Evolutionary conservation across 2,113 vertebrate genomes (phyloP).

Genomic region (Mungos mungo): DNA sequence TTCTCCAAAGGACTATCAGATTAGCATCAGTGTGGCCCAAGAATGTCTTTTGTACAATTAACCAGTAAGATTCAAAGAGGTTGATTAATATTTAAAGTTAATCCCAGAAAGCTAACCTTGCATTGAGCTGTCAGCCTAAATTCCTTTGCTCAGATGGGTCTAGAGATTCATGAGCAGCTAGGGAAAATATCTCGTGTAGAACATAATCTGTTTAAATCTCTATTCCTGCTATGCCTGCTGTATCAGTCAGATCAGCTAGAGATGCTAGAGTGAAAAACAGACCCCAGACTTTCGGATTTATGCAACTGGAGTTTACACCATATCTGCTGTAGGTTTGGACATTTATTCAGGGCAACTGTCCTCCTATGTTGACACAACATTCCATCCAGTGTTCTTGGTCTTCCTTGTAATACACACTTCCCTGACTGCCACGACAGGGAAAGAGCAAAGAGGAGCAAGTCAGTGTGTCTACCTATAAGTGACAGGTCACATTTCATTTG

Average conservation of each 20-base stretch:
- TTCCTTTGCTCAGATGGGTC: not conserved
- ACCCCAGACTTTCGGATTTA: not conserved
- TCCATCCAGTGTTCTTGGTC: not conserved
- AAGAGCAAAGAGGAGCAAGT: not conserved
- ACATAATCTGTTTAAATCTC: conserved; percentile 27
- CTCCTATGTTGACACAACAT: not conserved
- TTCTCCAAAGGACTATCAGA: not conserved
- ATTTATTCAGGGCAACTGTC: not conserved
- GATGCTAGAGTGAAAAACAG: not conserved
- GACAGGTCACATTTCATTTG: not conserved
- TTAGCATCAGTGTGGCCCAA: not conserved
- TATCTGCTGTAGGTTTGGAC: not conserved
- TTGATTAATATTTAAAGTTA: not conserved
- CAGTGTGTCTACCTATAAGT: not conserved
- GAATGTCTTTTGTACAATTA: not conserved
- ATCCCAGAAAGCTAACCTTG: not conserved
- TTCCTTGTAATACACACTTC: not conserved
- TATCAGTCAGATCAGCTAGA: not conserved
- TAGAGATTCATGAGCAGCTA: not conserved
- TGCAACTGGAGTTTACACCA: not conserved
- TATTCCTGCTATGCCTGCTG: not conserved
- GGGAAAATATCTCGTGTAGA: not conserved
- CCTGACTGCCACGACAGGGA: not conserved
- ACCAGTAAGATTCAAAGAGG: not conserved
- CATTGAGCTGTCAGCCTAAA: not conserved